A percentile compares a stretch with the other conserved stretches of the same genome.
Evolutionary conservation across 2,113 vertebrate species (phyloP).

Genomic region (Anoura caudifer): DNA sequence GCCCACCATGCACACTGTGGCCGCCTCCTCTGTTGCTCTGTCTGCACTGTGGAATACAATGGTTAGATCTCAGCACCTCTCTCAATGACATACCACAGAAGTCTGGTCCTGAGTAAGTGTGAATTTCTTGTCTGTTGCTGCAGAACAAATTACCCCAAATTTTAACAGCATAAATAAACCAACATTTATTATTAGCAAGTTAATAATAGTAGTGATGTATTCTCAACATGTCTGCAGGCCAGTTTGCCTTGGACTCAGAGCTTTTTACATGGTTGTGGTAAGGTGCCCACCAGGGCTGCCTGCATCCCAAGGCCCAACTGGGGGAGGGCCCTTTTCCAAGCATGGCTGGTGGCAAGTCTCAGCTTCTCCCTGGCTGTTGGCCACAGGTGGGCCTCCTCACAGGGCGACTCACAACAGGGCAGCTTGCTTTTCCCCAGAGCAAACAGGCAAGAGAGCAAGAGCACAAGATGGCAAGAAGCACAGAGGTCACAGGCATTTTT

Average conservation of each 20-base stretch:
- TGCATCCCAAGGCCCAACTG: neutral
- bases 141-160: neutral
- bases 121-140: neutral
- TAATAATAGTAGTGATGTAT: neutral
- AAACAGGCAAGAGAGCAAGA: neutral
- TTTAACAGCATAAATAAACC: neutral
- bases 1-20: too few relatives aligned
- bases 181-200: neutral
- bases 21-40: neutral
- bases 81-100: neutral
- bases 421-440: neutral
- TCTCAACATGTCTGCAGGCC: neutral
- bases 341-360: neutral
- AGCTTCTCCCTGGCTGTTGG: neutral
- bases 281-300: neutral
- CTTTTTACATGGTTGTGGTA: neutral
- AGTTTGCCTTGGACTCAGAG: neutral
- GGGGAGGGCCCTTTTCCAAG: neutral
- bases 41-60: neutral
- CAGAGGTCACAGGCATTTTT: neutral
- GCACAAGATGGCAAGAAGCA: neutral
- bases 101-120: neutral
- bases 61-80: neutral
- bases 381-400: neutral
- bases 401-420: neutral